These are phyloP conservation scores for Sebastolobus altivelis DNA, from an alignment of 2,797 vertebrate species.

Conservation along the genomic window DNA sequence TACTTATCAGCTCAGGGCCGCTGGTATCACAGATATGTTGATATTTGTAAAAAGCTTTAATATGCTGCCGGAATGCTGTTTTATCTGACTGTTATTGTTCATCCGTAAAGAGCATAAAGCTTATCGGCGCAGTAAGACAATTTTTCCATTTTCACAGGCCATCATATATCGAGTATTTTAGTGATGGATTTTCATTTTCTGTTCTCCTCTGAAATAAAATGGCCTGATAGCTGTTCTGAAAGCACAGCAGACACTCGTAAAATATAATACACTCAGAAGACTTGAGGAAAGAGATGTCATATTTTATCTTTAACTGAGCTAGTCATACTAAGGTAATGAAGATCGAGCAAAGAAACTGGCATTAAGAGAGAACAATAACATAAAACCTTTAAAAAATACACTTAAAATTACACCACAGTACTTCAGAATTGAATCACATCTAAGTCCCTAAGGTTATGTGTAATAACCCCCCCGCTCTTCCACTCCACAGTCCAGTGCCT, in stretches of 20 bases:
- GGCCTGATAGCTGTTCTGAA: conserved; percentile 13
- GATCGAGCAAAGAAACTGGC: not conserved
- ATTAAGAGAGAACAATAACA: not conserved
- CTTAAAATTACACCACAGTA: not conserved
- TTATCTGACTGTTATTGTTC: conserved; percentile 22
- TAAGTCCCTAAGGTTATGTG: not conserved
- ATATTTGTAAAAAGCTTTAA: conserved; percentile 2
- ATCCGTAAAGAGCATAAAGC: not conserved
- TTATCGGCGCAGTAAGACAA: not conserved
- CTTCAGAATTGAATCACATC: not conserved
- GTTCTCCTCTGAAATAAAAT: conserved; percentile 25
- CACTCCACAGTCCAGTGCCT: conserved; percentile 90
- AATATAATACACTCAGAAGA: not conserved
- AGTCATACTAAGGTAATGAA: conserved; percentile 1
- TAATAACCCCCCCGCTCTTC: not conserved
- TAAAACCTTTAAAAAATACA: not conserved
- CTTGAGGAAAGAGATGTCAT: not conserved
- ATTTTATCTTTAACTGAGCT: conserved; percentile 11
- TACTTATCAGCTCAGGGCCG: not conserved
- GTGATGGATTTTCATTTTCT: conserved; percentile 34
- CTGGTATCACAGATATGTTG: conserved; percentile 7
- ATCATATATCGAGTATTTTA: conserved; percentile 10
- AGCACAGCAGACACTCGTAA: not conserved
- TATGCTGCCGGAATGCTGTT: not conserved
- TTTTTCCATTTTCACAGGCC: conserved; percentile 29